Conservation (phyloP, 2,888 invertebrate species). For the Entomobrya proxima region DNA sequence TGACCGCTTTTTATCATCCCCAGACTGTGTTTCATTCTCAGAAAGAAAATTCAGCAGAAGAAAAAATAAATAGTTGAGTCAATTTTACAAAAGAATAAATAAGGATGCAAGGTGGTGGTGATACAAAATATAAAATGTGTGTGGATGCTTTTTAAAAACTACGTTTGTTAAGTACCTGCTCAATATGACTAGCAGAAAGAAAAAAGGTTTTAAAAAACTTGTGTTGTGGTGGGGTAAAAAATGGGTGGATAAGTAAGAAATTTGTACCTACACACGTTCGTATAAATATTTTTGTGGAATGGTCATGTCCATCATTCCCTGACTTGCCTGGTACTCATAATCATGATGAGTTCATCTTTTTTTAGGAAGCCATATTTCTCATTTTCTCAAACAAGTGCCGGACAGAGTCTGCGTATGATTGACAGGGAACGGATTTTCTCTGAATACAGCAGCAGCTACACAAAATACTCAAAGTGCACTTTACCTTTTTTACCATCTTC, state of each 20-base stretch:
- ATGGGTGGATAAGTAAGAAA: slow-evolving; percentile 48
- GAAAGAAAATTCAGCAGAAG: slow-evolving; percentile 4
- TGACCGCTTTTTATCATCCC: slow-evolving; percentile 60
- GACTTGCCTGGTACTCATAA: background rate
- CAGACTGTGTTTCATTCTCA: background rate
- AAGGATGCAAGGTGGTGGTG: no score
- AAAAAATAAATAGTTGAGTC: slow-evolving; percentile 30
- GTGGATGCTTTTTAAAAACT: background rate
- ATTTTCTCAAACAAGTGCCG: slow-evolving; percentile 37
- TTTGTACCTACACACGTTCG: slow-evolving; percentile 17
- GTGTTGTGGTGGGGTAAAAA: slow-evolving; percentile 14
- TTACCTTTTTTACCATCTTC: background rate
- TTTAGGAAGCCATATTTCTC: slow-evolving; percentile 50
- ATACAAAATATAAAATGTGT: background rate
- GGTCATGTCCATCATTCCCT: slow-evolving; percentile 23
- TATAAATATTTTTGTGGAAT: slow-evolving; percentile 4
- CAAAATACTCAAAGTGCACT: background rate
- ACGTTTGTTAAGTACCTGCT: background rate
- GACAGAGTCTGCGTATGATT: slow-evolving; percentile 42
- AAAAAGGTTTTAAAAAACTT: slow-evolving; percentile 29
- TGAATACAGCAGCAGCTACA: slow-evolving; percentile 5
- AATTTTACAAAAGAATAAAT: slow-evolving; percentile 12
- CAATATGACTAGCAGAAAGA: background rate
- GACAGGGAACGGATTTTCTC: slow-evolving; percentile 51
- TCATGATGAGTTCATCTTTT: slow-evolving; percentile 49